Base-by-base conservation (phyloP, 2,797 vertebrate species). In the Tolypeutes matacus region DNA sequence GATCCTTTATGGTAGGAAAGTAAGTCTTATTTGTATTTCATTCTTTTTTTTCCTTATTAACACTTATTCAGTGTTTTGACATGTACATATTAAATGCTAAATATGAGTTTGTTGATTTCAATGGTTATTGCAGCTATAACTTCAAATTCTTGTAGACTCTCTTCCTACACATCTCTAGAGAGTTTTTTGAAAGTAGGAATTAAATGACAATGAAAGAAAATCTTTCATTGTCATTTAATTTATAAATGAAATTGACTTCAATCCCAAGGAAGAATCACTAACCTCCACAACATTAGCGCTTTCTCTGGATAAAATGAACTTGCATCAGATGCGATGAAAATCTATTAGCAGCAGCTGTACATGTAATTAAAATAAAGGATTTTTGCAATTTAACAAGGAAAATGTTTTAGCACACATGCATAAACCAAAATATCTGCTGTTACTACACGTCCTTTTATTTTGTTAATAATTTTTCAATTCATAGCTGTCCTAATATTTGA, bases 381-480 rank as follows among this genome's bases (percentile, higher is more conserved):
- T 42, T 67, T 85, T 84, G 11, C 29, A 87, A 3, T 36, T 91
- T 73, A 89, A 70, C 58, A 73, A 36, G 84, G 89, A 96, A 94
- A 88, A 89, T 81, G 73, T 80, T 93, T 34, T 70, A 49, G 17
- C 84, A 60, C 6, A 13, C 7, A 23, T 14, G 3, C 9, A 56
- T 86, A 89, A 92, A 53, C 20, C 25, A 60, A 89, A 95, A 51
- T 46, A 58, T 82, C 60, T 78, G 75, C 89, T 53, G 70, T 92
- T 53, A 92, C 56, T 85, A 13, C 21, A 39, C 73, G 49, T 64
- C 6, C 85, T 96, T 95, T 60, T 77, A 65, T 91, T 94, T 96
- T 73, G 86, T 83, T 93, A 84, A 73, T 93, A 77, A 73, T 92
- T 95, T 94, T 94, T 69, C 13, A 17, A 51, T 94, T 97, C 88